Conservation (phyloP, 2,797 vertebrate species). For the Fringilla coelebs region DNA sequence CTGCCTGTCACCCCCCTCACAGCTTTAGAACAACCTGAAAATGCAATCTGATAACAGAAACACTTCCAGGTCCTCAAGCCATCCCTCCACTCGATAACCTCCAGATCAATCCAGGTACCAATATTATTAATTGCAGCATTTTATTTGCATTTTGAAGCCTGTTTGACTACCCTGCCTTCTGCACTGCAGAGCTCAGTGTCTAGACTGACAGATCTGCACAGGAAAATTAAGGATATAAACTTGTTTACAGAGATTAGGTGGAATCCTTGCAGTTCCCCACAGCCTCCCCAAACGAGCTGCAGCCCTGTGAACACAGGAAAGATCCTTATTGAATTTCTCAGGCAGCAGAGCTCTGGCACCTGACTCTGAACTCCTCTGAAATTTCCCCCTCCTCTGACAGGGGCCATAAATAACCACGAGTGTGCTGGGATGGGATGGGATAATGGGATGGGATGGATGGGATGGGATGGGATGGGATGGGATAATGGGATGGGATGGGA, state of each 20-base stretch:
- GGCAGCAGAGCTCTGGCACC: background rate
- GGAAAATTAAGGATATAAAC: constrained; percentile 11
- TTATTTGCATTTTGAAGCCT: background rate
- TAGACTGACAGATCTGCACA: background rate
- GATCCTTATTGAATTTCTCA: background rate
- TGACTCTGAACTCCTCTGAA: background rate
- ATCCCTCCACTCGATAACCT: background rate
- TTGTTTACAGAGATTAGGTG: background rate
- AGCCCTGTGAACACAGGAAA: background rate
- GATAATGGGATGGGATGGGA: too few relatives aligned
- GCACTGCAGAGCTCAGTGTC: background rate
- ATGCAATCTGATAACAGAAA: background rate
- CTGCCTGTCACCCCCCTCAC: background rate
- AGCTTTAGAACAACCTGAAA: background rate
- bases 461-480: too few relatives aligned
- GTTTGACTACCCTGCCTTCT: background rate
- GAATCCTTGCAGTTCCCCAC: background rate
- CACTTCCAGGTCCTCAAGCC: background rate
- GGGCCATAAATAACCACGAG: background rate
- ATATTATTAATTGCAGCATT: background rate
- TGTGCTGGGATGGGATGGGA: background rate
- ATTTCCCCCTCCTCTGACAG: constrained; percentile 3
- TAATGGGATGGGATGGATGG: too few relatives aligned
- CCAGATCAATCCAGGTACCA: background rate
- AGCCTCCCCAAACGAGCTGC: background rate